Base-by-base conservation (phyloP, 2,888 invertebrate species). In the Leucania comma region DNA sequence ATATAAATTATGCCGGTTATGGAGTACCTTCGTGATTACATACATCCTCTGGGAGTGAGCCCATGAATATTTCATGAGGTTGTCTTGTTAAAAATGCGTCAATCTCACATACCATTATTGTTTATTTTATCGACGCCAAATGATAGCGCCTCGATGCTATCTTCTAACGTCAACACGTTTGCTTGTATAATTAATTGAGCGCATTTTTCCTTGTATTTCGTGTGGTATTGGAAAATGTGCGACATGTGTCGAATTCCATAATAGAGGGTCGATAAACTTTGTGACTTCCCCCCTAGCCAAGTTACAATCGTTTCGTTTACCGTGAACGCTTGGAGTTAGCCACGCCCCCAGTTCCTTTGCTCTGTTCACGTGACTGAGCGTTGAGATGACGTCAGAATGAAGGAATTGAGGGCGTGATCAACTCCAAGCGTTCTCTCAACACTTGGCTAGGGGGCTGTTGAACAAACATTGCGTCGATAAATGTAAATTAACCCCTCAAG, bases 81-180 rank as follows among this genome's bases (percentile, higher is more conserved):
- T 77, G 89, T 88, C 95, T 95, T 93, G 94, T 94, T 95, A 94
- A 94, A 94, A 93, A 92, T 91, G 90, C 94, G 92, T 93, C 94
- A 92, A 92, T 92, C 93, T 90, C 89, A 60, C 75, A 74, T 76
- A 72, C 87, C 82, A 86, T 89, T 83, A 87, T 87, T 93, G 92
- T 93, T 92, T 91, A 92, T 93, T 90, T 91, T 93, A 93, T 92
- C 90, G 90, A 74, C 88, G 76, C 78, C 88, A 87, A 90, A 91
- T 88, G 90, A 88, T 82, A 85, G 74, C 68, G 64, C 51, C 72
- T 57, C 68, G 72, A 69, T 78, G 12, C 50, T 78, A 85, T 83
- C 83, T 75, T 29, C 70, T 67, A 74, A 75, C 82, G 83, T 80
- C 72, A 85, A 84, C 66, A 80, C 57, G 60, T 73, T 62, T 29